Evolutionary conservation across 1,140 invertebrate species (phyloP).

Genomic region (Pissodes strobi): DNA sequence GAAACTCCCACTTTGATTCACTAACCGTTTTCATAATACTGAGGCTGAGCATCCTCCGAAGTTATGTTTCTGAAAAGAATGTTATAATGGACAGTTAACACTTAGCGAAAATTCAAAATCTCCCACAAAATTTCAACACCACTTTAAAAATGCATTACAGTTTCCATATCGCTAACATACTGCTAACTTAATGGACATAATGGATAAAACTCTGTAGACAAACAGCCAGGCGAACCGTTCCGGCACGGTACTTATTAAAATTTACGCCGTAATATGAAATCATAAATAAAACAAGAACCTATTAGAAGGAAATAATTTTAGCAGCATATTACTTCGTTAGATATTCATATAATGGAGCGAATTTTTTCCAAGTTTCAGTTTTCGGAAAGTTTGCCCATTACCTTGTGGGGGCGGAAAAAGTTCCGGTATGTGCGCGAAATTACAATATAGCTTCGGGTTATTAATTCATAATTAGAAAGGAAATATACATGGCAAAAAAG

Average conservation of each 20-base stretch:
- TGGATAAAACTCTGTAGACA: slow-evolving; percentile 6
- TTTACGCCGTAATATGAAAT: slow-evolving; percentile 1
- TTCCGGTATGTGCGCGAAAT: not conserved
- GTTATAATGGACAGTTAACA: no score
- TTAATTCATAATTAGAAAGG: slow-evolving; percentile 1
- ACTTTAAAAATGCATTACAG: not conserved
- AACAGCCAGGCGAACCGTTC: not conserved
- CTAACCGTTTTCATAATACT: no score
- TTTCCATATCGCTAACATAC: slow-evolving; percentile 6
- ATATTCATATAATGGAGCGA: slow-evolving; percentile 4
- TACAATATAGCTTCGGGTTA: not conserved
- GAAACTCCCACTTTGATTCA: no score
- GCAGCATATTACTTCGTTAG: slow-evolving; percentile 1
- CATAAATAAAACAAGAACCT: slow-evolving; percentile 9
- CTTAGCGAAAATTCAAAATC: no score
- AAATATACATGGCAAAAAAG: no score
- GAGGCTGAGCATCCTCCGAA: no score
- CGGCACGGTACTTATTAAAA: not conserved
- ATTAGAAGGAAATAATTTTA: slow-evolving; percentile 10
- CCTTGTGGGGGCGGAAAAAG: not conserved
- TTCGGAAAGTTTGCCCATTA: not conserved
- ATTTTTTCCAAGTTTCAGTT: not conserved
- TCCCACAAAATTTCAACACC: no score
- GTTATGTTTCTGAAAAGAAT: no score
- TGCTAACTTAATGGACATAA: not conserved